Percentiles rank a stretch among this genome's conserved stretches.
Conservation (phyloP, 2,797 vertebrate species). For the Rhincodon typus region DNA sequence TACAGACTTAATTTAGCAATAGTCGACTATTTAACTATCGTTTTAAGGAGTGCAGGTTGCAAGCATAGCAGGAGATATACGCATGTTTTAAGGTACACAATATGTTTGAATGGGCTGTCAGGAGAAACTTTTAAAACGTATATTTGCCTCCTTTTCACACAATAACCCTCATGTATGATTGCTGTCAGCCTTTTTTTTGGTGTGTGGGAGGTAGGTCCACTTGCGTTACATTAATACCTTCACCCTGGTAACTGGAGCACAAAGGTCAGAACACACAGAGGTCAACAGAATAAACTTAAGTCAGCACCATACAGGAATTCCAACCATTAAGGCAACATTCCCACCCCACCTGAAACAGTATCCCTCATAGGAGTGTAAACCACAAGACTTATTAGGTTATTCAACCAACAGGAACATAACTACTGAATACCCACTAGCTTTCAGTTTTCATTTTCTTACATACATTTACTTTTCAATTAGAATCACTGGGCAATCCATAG, state of each 20-base stretch:
- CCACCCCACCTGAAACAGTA: background rate
- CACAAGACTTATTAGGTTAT: background rate
- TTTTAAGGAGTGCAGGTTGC: background rate
- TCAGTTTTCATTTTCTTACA: background rate
- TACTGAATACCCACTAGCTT: background rate
- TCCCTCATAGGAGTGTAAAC: background rate
- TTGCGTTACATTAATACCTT: background rate
- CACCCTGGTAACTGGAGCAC: background rate
- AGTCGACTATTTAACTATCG: background rate
- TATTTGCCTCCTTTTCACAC: background rate
- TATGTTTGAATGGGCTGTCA: background rate
- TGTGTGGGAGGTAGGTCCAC: too few species aligned
- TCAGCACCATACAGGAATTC: background rate
- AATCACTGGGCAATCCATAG: background rate
- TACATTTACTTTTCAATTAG: background rate
- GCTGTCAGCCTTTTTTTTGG: background rate
- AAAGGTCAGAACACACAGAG: background rate
- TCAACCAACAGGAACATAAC: background rate
- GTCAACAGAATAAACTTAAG: background rate
- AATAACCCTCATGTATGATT: background rate
- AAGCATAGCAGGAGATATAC: background rate
- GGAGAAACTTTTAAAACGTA: background rate
- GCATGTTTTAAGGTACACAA: background rate
- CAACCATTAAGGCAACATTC: background rate
- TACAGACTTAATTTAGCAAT: background rate